Evolutionary conservation across 2,888 invertebrate species (phyloP).

Genomic region (Tineola bisselliella): DNA sequence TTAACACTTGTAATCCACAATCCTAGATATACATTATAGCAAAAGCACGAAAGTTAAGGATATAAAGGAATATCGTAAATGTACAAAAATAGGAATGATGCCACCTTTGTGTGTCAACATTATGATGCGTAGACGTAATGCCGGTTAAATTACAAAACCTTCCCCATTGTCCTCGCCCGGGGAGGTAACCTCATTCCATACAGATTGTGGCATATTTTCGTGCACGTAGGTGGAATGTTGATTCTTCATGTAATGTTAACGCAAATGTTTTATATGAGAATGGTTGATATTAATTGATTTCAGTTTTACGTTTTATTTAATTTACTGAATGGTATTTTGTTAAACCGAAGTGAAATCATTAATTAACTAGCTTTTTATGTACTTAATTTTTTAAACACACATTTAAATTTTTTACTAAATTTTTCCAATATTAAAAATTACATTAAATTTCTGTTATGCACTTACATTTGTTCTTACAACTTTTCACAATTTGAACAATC

Average conservation of each 20-base stretch:
- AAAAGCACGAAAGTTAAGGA: conserved; percentile 17
- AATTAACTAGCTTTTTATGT: not conserved
- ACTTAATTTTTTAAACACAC: no score
- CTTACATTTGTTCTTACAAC: not conserved
- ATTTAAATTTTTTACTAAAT: no score
- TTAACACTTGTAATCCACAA: conserved; percentile 32
- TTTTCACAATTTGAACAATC: not conserved
- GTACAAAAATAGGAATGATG: conserved; percentile 23
- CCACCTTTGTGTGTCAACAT: conserved; percentile 24
- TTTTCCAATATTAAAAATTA: no score
- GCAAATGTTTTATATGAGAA: not conserved
- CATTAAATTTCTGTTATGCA: not conserved
- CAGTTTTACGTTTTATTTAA: not conserved
- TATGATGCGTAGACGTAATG: conserved; percentile 28
- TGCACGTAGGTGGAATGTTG: conserved; percentile 15
- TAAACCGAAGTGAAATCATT: not conserved
- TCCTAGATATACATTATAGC: conserved; percentile 16
- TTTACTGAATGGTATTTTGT: not conserved
- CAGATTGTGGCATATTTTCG: conserved; percentile 26
- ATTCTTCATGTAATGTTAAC: not conserved
- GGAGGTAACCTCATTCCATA: conserved; percentile 33
- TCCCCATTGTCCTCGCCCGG: conserved; percentile 25
- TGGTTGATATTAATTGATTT: not conserved
- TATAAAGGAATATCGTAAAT: not conserved
- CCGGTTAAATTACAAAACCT: conserved; percentile 40